phyloP scores from a whole-genome alignment of 2,113 vertebrate genomes.

The Marcusenius ussheri region DNA sequence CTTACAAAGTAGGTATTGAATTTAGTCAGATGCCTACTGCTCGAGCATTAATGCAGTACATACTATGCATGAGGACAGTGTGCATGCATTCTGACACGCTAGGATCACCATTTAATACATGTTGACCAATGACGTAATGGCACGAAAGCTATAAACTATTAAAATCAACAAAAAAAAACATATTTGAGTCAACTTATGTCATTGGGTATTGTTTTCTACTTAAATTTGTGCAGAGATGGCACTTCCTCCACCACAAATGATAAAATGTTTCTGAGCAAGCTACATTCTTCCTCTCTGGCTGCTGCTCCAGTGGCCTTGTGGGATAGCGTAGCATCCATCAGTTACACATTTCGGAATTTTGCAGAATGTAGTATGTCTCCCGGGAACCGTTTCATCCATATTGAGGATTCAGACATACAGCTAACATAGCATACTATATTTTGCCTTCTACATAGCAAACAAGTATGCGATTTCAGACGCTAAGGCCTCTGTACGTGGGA shows the following conservation, averaged over 20 bases:
- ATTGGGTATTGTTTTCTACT: background rate
- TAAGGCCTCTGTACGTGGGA: background rate
- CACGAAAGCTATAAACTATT: background rate
- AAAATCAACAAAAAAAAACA: background rate
- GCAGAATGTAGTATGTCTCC: background rate
- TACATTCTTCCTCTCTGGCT: background rate
- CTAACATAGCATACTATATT: background rate
- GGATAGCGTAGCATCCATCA: background rate
- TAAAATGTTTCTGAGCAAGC: background rate
- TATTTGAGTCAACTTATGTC: background rate
- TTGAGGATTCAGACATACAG: background rate
- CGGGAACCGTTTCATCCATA: background rate
- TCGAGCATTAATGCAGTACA: background rate
- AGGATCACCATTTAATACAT: background rate
- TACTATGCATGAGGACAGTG: background rate
- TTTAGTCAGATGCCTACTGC: background rate
- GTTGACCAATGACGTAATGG: background rate
- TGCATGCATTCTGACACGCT: background rate
- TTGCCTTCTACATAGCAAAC: background rate
- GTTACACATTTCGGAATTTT: background rate
- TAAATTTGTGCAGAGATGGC: background rate
- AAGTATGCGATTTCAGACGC: background rate
- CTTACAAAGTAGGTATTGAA: background rate
- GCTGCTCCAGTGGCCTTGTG: background rate
- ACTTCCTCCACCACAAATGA: background rate